Conservation (phyloP, 2,888 invertebrate genomes). For the Phalera bucephala region DNA sequence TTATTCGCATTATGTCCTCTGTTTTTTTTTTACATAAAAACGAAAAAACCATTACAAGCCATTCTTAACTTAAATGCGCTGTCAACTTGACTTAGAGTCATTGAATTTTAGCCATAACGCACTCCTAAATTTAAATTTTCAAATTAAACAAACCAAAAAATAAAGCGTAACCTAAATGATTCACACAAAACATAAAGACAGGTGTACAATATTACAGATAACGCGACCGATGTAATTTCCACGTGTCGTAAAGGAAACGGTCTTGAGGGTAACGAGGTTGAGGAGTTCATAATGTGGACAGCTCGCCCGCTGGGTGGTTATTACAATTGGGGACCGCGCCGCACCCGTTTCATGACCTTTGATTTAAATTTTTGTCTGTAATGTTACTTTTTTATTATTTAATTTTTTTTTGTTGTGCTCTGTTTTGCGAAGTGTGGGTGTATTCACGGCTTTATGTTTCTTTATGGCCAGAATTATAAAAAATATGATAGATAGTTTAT, state of each 20-base stretch:
- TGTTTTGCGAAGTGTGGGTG: too few relatives aligned
- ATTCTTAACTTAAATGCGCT: too few relatives aligned
- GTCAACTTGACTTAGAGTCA: too few relatives aligned
- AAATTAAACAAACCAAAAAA: too few relatives aligned
- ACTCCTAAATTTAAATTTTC: neutral
- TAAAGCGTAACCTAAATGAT: conserved; percentile 13
- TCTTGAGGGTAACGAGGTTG: conserved; percentile 58
- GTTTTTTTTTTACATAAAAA: too few relatives aligned
- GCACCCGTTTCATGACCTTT: conserved; percentile 41
- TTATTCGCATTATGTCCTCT: too few relatives aligned
- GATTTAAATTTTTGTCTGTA: conserved; percentile 22
- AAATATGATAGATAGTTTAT: too few relatives aligned
- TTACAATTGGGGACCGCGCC: conserved; percentile 31
- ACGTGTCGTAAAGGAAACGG: conserved; percentile 53
- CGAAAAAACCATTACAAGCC: too few relatives aligned
- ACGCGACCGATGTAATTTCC: conserved; percentile 45
- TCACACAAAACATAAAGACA: conserved; percentile 29
- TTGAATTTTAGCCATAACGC: too few relatives aligned
- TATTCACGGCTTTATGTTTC: too few relatives aligned
- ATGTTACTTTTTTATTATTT: conserved; percentile 14
- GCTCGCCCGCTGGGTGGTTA: conserved; percentile 48
- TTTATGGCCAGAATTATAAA: too few relatives aligned
- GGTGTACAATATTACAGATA: conserved; percentile 50
- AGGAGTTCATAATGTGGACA: conserved; percentile 53
- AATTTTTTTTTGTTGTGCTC: conserved; percentile 15